phyloP scores from a whole-genome alignment of 2,113 vertebrate species.

The Aviceda subcristata region DNA sequence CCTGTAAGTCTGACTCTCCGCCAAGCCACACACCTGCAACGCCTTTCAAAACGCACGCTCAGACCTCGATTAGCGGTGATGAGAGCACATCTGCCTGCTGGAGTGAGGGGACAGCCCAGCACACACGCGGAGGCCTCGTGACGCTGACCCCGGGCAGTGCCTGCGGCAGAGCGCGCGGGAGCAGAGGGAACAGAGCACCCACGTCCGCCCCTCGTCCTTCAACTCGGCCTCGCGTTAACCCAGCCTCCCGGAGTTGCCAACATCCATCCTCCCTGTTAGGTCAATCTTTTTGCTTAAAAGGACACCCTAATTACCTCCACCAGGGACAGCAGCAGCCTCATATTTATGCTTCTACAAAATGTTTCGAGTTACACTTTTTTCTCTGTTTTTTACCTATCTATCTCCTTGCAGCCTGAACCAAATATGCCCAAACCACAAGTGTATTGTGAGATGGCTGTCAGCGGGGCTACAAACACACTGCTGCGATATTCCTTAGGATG shows the following conservation, averaged over 20 bases:
- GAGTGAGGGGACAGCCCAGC: background rate
- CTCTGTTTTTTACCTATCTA: background rate
- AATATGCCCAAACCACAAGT: background rate
- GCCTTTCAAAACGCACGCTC: background rate
- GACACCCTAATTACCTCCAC: background rate
- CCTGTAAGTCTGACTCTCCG: background rate
- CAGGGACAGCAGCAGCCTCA: background rate
- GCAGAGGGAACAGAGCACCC: background rate
- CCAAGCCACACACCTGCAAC: background rate
- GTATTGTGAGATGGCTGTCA: background rate
- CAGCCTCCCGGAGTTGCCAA: background rate
- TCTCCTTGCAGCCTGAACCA: background rate
- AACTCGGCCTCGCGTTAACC: background rate
- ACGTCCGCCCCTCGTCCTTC: background rate
- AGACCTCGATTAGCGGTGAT: rapidly evolving
- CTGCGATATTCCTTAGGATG: background rate
- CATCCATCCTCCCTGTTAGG: background rate
- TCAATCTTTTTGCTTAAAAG: background rate
- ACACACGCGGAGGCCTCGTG: background rate
- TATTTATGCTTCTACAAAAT: background rate
- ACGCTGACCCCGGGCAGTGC: background rate
- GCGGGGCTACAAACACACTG: background rate
- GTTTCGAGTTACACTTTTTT: background rate
- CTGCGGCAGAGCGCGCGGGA: background rate
- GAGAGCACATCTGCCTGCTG: background rate